phyloP scores from a whole-genome alignment of 2,797 vertebrate genomes.

The Heterohyrax brucei region DNA sequence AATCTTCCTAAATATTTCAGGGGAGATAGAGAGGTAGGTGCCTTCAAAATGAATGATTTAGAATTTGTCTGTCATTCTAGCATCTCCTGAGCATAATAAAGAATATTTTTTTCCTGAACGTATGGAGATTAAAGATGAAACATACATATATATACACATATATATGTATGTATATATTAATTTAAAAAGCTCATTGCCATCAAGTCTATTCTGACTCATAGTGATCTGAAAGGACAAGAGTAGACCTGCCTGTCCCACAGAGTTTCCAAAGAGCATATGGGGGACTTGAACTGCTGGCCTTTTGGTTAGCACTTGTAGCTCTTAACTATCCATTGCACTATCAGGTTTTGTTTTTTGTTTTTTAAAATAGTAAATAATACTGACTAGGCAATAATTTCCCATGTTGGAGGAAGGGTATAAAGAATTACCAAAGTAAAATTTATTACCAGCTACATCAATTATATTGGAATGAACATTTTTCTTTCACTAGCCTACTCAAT shows the following conservation, averaged over 20 bases:
- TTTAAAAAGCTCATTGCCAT: too few relatives aligned
- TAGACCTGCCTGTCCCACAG: too few relatives aligned
- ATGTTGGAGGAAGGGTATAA: neutral
- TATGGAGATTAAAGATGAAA: neutral
- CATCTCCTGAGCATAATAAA: neutral
- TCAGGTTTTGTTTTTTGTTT: too few relatives aligned
- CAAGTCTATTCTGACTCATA: too few relatives aligned
- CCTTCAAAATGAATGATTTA: neutral
- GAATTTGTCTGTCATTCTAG: constrained; percentile 44
- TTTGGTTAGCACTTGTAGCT: too few relatives aligned
- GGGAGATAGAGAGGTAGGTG: neutral
- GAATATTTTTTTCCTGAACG: neutral
- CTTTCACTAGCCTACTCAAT: neutral
- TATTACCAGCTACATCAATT: neutral
- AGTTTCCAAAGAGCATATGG: too few relatives aligned
- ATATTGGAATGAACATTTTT: neutral
- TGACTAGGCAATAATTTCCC: constrained; percentile 31
- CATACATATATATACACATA: too few relatives aligned
- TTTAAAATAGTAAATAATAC: too few relatives aligned
- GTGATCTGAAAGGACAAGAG: too few relatives aligned
- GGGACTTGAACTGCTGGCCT: too few relatives aligned
- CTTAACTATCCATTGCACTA: too few relatives aligned
- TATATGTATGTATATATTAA: too few relatives aligned
- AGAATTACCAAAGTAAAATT: constrained; percentile 30
- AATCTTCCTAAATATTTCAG: constrained; percentile 18